Evolutionary conservation across 2,888 invertebrate genomes (phyloP), one percentile per base, ranked within the genome.

Genomic region (Ornithoptera alexandrae): DNA sequence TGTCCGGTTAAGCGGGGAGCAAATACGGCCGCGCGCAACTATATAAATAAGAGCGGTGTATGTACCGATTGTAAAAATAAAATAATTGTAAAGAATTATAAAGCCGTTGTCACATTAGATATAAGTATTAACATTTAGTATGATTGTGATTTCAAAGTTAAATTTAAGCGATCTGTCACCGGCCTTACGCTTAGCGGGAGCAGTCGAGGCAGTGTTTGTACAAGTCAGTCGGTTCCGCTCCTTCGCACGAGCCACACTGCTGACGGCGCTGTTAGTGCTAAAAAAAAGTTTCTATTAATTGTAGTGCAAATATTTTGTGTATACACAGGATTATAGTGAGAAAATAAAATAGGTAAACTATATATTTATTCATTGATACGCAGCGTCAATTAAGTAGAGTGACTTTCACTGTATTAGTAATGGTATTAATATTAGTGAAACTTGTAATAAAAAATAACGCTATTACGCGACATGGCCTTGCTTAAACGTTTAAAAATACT

Each of bases 161-260:
- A 30, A 24, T 22, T 58, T 20, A 10, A 20, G 22, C 36, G n/a
- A 30, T 58, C 50, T 61, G 60, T 65, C 61, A 61, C 61, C 69
- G 65, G 60, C 59, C 24, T 65, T 61, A 42, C 42, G 15, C 20
- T 50, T 24, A 65, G 60, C 60, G 42, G 63, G 20, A 65, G 30
- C 22, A 65, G 59, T 59, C 58, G 42, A 46, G 65, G 64, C 30
- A 61, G 60, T 42, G 66, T 62, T 68, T 67, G 64, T 58, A 72
- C 70, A 68, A 79, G 79, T 74, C 88, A 88, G 89, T 88, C 79
- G 75, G 85, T 82, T 79, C 75, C 84, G 83, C 81, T 82, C 80
- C 78, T 82, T 74, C 77, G 84, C 76, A 75, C 77, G 70, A 77
- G 79, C 73, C 78, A 76, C 82, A 83, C 80, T 72, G 71, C 74